Evolutionary conservation across 2,888 invertebrate species (phyloP), one percentile per base, ranked within the genome.

Genomic region (Pseudanteris insignis): DNA sequence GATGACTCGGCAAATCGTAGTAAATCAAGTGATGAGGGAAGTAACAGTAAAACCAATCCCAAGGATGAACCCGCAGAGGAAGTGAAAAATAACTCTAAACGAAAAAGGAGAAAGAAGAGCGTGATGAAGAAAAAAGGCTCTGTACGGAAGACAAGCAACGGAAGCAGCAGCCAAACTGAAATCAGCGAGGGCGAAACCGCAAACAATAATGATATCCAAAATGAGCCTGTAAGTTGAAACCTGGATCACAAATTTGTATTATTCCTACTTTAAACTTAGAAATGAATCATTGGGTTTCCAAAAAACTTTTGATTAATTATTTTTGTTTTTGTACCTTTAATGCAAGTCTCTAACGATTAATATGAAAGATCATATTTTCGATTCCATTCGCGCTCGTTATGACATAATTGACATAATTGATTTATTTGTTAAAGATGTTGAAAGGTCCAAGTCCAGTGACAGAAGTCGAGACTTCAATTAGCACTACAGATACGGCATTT

Each of bases 81-180:
- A 13, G 47, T 70, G 1, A 87, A 87, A 67, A 85, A 83, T 32
- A 85, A 84, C 10, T 72, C 76, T 54, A 92, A 91, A 74, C 89
- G 91, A 78, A 90, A 89, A 77, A 86, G 91, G 47, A 88, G 90
- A 67, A 88, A 90, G 82, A 91, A 88, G 83, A 86, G 88, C 24
- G 84, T 88, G 67, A 88, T 90, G 80, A 91, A 90, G 81, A 90
- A 90, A 82, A 92, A 91, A 76, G 89, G 89, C 69, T 83, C 85
- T 0, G 88, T 89, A 71, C 85, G 90, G 51, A 91, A 91, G 73
- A 85, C 87, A 0, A 80, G 74, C 51, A 77, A 71, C 54, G 78
- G 73, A 14, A 75, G 74, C 30, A 78, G 72, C 63, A 78, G 74
- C 47, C 77, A 77, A 46, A 74, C 74, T 2, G 75, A 75, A 67